Percentiles rank a stretch among this genome's conserved stretches.
Conservation (phyloP, 2,888 invertebrate species). For the Thyatira batis region DNA sequence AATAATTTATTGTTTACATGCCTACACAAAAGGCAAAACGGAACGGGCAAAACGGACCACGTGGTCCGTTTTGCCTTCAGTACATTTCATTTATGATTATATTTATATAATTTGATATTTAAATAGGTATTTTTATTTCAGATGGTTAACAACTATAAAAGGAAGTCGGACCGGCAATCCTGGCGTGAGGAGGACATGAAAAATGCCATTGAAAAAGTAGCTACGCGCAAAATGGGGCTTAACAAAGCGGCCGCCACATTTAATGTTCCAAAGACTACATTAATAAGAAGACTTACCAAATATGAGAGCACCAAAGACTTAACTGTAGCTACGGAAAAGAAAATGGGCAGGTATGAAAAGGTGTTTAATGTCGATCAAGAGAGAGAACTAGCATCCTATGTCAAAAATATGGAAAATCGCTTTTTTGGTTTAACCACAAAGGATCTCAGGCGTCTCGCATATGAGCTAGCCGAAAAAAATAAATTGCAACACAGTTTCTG, state of each 20-base stretch:
- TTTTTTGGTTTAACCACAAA: too few species aligned
- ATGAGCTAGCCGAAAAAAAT: too few species aligned
- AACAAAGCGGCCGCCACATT: neutral
- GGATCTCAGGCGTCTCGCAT: too few species aligned
- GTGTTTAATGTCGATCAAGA: constrained; percentile 5
- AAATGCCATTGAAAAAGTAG: neutral
- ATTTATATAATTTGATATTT: too few species aligned
- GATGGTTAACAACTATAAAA: constrained; percentile 10
- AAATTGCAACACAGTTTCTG: neutral
- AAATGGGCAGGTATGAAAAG: constrained; percentile 6
- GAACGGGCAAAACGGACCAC: neutral
- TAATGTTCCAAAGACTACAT: constrained; percentile 2
- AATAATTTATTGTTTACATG: too few species aligned
- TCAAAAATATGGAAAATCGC: too few species aligned
- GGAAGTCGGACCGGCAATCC: constrained; percentile 4
- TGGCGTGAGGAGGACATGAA: constrained; percentile 2
- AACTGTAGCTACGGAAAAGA: constrained; percentile 5
- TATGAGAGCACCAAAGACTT: constrained; percentile 5
- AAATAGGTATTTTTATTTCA: constrained; percentile 6
- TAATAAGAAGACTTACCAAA: constrained; percentile 4
- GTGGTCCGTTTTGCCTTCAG: neutral
- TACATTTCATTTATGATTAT: too few species aligned
- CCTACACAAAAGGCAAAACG: neutral
- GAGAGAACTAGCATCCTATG: constrained; percentile 7
- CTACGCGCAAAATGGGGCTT: neutral